These are phyloP conservation scores for Eugnorisma glareosa DNA, from an alignment of 2,888 invertebrate genomes.

Conservation along the genomic window DNA sequence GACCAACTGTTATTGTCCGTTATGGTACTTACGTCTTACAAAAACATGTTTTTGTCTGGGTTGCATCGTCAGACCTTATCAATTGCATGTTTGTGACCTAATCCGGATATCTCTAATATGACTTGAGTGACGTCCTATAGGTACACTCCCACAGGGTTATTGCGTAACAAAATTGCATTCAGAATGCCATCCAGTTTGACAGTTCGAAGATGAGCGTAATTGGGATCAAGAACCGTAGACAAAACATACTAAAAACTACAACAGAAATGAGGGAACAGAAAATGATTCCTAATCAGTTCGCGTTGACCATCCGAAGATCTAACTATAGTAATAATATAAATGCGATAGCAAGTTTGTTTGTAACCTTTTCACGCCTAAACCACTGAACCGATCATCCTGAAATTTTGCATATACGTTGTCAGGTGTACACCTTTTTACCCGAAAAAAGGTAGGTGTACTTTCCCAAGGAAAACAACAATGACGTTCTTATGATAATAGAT, in stretches of 20 bases:
- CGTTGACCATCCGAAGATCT: neutral
- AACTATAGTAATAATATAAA: too few species aligned
- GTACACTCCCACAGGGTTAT: neutral
- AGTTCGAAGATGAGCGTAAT: neutral
- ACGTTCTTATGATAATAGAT: too few species aligned
- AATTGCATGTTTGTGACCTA: slow-evolving; percentile 26
- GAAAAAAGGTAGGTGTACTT: too few species aligned
- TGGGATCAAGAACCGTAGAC: neutral
- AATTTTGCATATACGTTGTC: too few species aligned
- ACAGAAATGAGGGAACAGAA: neutral
- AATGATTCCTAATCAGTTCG: neutral
- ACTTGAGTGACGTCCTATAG: slow-evolving; percentile 22
- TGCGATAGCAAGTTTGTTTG: too few species aligned
- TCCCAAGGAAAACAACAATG: too few species aligned
- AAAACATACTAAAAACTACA: neutral
- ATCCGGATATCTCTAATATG: slow-evolving; percentile 31
- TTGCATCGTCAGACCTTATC: slow-evolving; percentile 22
- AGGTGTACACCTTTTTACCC: too few species aligned
- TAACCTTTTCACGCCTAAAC: too few species aligned
- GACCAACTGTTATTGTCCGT: too few species aligned
- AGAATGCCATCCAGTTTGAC: neutral
- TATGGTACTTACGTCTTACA: neutral
- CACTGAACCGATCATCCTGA: too few species aligned
- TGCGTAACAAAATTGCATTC: neutral
- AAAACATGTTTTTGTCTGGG: slow-evolving; percentile 49